Evolutionary conservation across 2,888 invertebrate genomes (phyloP).

Genomic region (Heteromyza rotundicornis): DNA sequence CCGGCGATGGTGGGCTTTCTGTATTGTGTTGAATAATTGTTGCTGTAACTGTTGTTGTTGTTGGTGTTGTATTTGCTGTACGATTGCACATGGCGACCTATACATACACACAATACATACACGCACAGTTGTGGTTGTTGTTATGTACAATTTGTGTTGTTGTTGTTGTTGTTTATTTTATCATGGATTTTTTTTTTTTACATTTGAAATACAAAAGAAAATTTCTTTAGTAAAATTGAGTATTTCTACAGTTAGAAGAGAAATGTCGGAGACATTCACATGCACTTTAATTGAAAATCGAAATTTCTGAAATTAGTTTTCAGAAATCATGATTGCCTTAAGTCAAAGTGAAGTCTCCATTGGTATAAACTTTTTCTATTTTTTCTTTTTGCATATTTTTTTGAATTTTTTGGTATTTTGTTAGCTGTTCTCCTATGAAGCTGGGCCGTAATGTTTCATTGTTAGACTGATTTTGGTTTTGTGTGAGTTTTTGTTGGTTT

Average conservation of each 20-base stretch:
- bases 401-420: not conserved
- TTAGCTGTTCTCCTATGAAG: not conserved
- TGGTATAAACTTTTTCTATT: too few species aligned
- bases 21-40: conserved; percentile 49
- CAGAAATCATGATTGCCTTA: too few species aligned
- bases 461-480: not conserved
- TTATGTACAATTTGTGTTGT: not conserved
- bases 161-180: not conserved
- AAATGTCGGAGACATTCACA: too few species aligned
- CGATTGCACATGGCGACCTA: conserved; percentile 47
- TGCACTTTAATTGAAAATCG: too few species aligned
- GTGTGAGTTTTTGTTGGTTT: not conserved
- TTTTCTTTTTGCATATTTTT: conserved; percentile 4
- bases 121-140: conserved; percentile 9
- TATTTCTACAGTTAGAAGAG: too few species aligned
- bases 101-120: conserved; percentile 18
- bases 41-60: conserved; percentile 35
- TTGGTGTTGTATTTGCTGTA: too few species aligned
- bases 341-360: too few species aligned
- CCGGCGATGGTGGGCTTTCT: conserved; percentile 54
- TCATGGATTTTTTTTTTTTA: not conserved
- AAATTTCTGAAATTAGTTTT: too few species aligned
- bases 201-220: not conserved
- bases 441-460: not conserved
- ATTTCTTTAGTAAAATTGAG: too few species aligned